These are phyloP conservation scores for Pluvianellus socialis DNA, from an alignment of 2,113 vertebrate species.

Conservation along the genomic window DNA sequence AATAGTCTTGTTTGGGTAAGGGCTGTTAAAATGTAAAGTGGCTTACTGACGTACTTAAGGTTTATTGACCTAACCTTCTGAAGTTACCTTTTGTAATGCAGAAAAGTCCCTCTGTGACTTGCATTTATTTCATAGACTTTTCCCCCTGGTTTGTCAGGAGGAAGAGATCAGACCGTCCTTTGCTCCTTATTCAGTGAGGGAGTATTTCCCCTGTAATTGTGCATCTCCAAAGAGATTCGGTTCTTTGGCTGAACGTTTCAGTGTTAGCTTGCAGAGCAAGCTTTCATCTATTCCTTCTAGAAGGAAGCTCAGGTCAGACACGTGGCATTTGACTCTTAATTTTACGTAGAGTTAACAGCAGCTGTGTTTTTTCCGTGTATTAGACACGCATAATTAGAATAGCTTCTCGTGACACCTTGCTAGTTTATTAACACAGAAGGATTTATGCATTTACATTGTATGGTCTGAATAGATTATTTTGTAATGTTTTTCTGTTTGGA, in stretches of 20 bases:
- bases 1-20: conserved; percentile 3
- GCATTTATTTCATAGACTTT: background rate
- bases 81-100: background rate
- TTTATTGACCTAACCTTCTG: conserved; percentile 5
- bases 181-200: background rate
- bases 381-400: background rate
- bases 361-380: background rate
- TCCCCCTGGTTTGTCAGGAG: background rate
- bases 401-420: background rate
- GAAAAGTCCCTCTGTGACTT: background rate
- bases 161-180: background rate
- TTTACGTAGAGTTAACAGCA: background rate
- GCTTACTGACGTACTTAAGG: background rate
- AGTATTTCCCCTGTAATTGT: background rate
- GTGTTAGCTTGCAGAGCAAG: background rate
- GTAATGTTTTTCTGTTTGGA: background rate
- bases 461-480: background rate
- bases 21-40: conserved; percentile 10
- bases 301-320: background rate
- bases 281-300: background rate
- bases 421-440: background rate
- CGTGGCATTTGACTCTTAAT: background rate
- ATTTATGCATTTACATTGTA: background rate
- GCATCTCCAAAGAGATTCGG: background rate
- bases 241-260: background rate